These are phyloP conservation scores for Axis porcinus DNA, from an alignment of 2,113 vertebrate genomes.

Conservation along the genomic window DNA sequence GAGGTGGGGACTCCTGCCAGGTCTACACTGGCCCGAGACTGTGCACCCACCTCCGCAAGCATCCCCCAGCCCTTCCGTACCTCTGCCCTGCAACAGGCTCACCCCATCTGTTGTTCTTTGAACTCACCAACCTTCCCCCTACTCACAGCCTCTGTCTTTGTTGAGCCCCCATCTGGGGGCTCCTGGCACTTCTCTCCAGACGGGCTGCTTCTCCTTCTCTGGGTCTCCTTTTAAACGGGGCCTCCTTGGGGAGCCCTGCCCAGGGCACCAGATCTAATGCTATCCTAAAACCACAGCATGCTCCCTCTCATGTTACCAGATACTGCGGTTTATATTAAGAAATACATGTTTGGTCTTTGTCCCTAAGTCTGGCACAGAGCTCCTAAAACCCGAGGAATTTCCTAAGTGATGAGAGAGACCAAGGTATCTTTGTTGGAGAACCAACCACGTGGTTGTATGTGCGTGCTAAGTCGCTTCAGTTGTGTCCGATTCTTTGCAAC, in stretches of 20 bases:
- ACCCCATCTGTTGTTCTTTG: not conserved
- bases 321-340: not conserved
- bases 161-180: not conserved
- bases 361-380: not conserved
- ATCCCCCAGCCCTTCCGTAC: no score
- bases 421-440: not conserved
- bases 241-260: not conserved
- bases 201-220: not conserved
- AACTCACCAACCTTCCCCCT: not conserved
- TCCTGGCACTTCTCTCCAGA: not conserved
- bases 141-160: not conserved
- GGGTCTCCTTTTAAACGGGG: not conserved
- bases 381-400: not conserved
- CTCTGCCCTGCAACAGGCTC: not conserved
- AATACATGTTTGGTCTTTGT: not conserved
- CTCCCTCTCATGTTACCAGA: not conserved
- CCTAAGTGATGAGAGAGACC: not conserved
- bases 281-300: not conserved
- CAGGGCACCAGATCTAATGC: not conserved
- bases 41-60: not conserved
- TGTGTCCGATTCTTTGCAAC: not conserved
- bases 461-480: not conserved
- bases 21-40: not conserved
- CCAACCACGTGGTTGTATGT: not conserved
- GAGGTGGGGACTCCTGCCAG: not conserved